Evolutionary conservation across 2,888 invertebrate genomes (phyloP), one percentile per base, ranked within the genome.

Genomic region (Callyntrura sp.): DNA sequence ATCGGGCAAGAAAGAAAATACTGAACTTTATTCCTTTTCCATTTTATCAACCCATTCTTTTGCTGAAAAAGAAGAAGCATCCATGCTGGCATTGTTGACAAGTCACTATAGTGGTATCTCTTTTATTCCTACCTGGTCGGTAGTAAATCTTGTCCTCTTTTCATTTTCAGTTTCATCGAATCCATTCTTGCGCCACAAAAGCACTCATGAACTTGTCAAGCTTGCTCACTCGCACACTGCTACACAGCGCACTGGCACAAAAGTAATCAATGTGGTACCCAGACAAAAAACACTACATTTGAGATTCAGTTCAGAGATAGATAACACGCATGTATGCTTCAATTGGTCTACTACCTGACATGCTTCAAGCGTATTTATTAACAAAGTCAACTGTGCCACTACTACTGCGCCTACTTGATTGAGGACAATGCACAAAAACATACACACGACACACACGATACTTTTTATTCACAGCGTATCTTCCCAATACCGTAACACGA

Each of bases 11-110:
- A 12, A 28, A 76, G 48, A 57, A 28, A 84, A 84, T 35, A 84
- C 35, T 57, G 70, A 85, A 83, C 48, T 73, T 43, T 81, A 51
- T 85, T 78, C 73, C 60, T 25, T 85, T 62, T 25, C 55, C 12
- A 28, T 73, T 85, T 85, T 23, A 48, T 78, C 68, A 65, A 65
- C 51, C 48, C 76, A 78, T 62, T 85, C 62, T 14, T 57, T 14
- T 70, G 9, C 68, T 25, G 25, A 35, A 35, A 35, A 76, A 76
- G 45, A 55, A 23, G 65, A 25, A 83, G 83, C 65, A 14, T 55
- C 14, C 70, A 84, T 57, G 84, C 73, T 57, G 57, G 57, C 68
- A 70, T 35, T 73, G 84, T 48, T 83, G 83, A 83, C 83, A 83
- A 83, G 83, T 83, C 51, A 35, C 55, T 20, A 51, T 65, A 82